Percentiles rank a stretch among this genome's conserved stretches.
Evolutionary conservation across 30 jellyfish, hydroid and myxozoan genomes (phyloP).

Genomic region (Hydractinia echinata): DNA sequence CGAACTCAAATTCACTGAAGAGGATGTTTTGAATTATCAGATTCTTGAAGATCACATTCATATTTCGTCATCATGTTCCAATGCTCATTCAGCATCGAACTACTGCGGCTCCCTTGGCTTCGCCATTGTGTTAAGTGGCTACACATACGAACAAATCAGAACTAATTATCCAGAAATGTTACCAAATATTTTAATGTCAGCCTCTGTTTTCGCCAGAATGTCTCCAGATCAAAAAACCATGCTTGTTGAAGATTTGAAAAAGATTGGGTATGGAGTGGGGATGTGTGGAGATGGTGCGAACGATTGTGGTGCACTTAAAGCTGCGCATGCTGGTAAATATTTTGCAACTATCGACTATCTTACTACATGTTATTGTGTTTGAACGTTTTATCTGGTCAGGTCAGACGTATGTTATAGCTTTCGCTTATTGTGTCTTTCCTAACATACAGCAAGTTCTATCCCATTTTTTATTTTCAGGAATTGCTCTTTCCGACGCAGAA

Average conservation of each 20-base stretch:
- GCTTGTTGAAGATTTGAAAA: conserved; percentile 42
- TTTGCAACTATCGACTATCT: neutral
- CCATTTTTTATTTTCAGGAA: conserved; percentile 15
- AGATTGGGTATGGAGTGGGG: conserved; percentile 48
- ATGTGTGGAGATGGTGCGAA: conserved; percentile 82
- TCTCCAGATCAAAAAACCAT: conserved; percentile 52
- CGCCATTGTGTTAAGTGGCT: conserved; percentile 32
- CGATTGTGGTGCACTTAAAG: conserved; percentile 67
- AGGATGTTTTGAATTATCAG: neutral
- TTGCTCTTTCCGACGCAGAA: conserved; percentile 48
- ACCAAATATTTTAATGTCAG: conserved; percentile 9
- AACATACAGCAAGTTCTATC: too few relatives aligned
- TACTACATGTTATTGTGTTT: neutral
- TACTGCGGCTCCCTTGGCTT: neutral
- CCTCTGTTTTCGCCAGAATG: conserved; percentile 51
- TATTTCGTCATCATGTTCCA: neutral
- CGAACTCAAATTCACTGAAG: neutral
- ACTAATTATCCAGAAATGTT: neutral
- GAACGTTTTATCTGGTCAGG: neutral
- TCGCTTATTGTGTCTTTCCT: too few relatives aligned
- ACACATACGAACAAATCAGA: conserved; percentile 4
- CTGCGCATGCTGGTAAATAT: conserved; percentile 48
- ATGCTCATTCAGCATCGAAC: neutral
- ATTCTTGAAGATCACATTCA: neutral
- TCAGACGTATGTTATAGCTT: too few relatives aligned